Evolutionary conservation across 2,797 vertebrate species (phyloP).

Genomic region (Nasua narica): DNA sequence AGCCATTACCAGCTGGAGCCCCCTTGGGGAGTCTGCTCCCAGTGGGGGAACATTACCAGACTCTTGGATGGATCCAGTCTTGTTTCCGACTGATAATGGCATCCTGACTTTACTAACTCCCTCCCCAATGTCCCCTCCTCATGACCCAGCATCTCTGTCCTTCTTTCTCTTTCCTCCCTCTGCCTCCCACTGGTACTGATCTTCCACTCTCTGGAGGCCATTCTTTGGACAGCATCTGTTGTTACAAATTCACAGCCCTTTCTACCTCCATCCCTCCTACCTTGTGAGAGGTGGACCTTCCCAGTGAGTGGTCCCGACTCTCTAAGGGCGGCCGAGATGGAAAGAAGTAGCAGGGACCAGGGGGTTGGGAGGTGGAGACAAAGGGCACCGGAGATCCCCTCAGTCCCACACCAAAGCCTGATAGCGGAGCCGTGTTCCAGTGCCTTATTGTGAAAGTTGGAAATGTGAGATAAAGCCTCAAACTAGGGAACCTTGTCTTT

Average conservation of each 20-base stretch:
- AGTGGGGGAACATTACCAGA: background rate
- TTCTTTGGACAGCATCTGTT: background rate
- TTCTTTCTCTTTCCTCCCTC: background rate
- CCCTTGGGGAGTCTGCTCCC: background rate
- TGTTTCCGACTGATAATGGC: background rate
- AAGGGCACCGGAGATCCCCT: background rate
- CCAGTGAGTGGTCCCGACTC: fast-evolving
- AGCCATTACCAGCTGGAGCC: background rate
- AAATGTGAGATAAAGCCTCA: background rate
- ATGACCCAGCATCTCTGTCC: background rate
- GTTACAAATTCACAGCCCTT: background rate
- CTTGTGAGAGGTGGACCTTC: background rate
- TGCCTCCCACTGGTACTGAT: background rate
- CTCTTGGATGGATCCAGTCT: background rate
- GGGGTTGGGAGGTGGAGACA: no score
- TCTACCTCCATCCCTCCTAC: background rate
- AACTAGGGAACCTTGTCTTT: background rate
- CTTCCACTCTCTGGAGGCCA: background rate
- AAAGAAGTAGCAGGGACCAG: background rate
- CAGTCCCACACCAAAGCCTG: background rate
- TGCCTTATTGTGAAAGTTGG: background rate
- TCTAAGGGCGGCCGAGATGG: fast-evolving
- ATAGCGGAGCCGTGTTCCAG: fast-evolving
- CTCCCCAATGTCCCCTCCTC: background rate
- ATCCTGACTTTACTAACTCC: background rate